A percentile compares a stretch with the other conserved stretches of the same genome.
These are phyloP conservation scores for Hetaerina americana DNA, from an alignment of 1,140 invertebrate species.

Conservation along the genomic window DNA sequence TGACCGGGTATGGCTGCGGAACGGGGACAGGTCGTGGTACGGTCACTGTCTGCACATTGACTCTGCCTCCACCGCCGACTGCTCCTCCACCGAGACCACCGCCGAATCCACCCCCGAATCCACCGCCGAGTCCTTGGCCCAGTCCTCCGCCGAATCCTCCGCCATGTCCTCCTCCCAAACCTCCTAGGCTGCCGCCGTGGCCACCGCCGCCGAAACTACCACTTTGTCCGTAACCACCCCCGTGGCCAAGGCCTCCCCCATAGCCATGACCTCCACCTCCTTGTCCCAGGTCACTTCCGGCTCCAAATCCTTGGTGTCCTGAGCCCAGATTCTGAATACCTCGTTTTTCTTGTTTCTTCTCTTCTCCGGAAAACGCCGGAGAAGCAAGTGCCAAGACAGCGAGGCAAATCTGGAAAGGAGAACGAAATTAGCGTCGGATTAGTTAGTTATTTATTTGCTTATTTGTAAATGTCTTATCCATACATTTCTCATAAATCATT, in stretches of 20 bases:
- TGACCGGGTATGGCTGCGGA: not conserved
- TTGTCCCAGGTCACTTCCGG: too few relatives aligned
- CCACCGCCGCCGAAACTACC: conserved; percentile 29
- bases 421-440: too few relatives aligned
- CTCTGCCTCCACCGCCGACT: conserved; percentile 7
- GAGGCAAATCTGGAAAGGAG: not conserved
- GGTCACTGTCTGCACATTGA: not conserved
- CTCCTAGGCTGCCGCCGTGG: conserved; percentile 33
- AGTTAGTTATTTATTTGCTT: too few relatives aligned
- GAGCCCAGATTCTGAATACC: not conserved
- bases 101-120: conserved; percentile 7
- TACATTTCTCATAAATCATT: too few relatives aligned
- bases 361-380: not conserved
- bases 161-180: conserved; percentile 25
- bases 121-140: conserved; percentile 29
- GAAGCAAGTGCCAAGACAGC: not conserved
- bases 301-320: conserved; percentile 18
- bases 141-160: conserved; percentile 24
- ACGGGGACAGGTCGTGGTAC: not conserved
- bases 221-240: conserved; percentile 13
- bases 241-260: conserved; percentile 16
- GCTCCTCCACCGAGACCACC: not conserved
- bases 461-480: too few relatives aligned
- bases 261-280: conserved; percentile 26
- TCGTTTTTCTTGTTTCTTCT: not conserved